A percentile compares a stretch with the other conserved stretches of the same genome.
phyloP scores from a whole-genome alignment of 2,113 vertebrate genomes.

The Oryzias melastigma region DNA sequence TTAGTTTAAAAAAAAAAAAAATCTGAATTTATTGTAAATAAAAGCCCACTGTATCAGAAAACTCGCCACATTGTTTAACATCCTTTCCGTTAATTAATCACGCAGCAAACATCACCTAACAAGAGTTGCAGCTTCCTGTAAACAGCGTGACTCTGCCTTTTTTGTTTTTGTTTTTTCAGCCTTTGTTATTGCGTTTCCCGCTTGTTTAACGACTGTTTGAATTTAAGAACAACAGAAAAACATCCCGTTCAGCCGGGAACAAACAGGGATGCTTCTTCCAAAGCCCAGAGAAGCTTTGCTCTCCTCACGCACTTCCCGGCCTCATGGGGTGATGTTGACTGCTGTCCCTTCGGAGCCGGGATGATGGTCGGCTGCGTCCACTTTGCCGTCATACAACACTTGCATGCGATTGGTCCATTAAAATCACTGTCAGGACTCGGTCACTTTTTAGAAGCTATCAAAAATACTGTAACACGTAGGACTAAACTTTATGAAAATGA shows the following conservation, averaged over 20 bases:
- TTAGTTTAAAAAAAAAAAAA: too few species aligned
- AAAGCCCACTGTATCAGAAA: not conserved
- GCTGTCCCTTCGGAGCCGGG: constrained; percentile 20
- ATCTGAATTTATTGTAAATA: too few species aligned
- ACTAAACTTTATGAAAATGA: too few species aligned
- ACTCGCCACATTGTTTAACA: constrained; percentile 11
- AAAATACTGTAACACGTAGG: too few species aligned
- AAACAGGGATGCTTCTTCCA: constrained; percentile 58
- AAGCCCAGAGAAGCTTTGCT: constrained; percentile 47
- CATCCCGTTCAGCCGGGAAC: constrained; percentile 74
- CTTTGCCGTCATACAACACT: not conserved
- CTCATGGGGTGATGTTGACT: constrained; percentile 44
- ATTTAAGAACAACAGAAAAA: constrained; percentile 48
- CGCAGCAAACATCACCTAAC: constrained; percentile 44
- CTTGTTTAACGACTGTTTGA: constrained; percentile 42
- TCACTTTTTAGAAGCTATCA: too few species aligned
- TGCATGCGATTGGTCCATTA: too few species aligned
- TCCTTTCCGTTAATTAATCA: constrained; percentile 39
- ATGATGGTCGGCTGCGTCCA: constrained; percentile 9
- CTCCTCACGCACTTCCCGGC: constrained; percentile 60
- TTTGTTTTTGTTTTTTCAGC: constrained; percentile 25
- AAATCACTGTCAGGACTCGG: too few species aligned
- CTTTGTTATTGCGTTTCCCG: constrained; percentile 56
- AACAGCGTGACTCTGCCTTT: constrained; percentile 61
- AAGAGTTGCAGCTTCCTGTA: constrained; percentile 64